phyloP scores from a whole-genome alignment of 1,140 invertebrate genomes.

The Drosophila fuyamai region DNA sequence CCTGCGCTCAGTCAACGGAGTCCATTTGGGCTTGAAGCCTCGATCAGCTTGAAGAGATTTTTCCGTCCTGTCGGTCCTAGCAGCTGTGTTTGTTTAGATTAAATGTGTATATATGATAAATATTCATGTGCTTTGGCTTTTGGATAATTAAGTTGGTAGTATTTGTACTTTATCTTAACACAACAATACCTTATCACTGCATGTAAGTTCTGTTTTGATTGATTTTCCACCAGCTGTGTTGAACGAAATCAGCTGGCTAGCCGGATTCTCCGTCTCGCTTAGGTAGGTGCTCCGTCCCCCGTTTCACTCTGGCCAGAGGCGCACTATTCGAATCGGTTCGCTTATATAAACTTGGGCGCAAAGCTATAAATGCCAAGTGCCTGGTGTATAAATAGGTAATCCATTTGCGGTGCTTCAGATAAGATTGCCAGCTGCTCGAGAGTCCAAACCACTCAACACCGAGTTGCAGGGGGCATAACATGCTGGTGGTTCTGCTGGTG shows the following conservation, averaged over 20 bases:
- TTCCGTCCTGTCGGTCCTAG: not conserved
- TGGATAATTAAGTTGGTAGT: too few species aligned
- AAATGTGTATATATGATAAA: not conserved
- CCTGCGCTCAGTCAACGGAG: conserved; percentile 63
- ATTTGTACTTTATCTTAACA: too few species aligned
- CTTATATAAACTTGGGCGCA: conserved; percentile 18
- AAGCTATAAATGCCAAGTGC: conserved; percentile 8
- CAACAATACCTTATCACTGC: too few species aligned
- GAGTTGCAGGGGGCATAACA: conserved; percentile 1
- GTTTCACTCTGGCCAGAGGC: conserved; percentile 7
- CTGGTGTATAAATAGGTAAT: conserved; percentile 12
- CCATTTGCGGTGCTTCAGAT: conserved; percentile 4
- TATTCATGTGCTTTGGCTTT: too few species aligned
- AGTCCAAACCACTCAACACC: not conserved
- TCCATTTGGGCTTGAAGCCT: conserved; percentile 57
- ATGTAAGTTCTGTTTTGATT: not conserved
- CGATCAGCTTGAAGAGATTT: not conserved
- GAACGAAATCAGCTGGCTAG: not conserved
- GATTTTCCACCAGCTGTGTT: conserved; percentile 13
- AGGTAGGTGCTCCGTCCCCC: not conserved
- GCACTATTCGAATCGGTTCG: conserved; percentile 19
- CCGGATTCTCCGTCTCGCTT: conserved; percentile 7
- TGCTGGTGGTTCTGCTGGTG: conserved; percentile 26
- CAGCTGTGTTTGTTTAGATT: conserved; percentile 5
- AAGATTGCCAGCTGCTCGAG: conserved; percentile 5